Evolutionary conservation across 1,140 invertebrate species (phyloP).

Genomic region (Eupristina koningsbergeri): DNA sequence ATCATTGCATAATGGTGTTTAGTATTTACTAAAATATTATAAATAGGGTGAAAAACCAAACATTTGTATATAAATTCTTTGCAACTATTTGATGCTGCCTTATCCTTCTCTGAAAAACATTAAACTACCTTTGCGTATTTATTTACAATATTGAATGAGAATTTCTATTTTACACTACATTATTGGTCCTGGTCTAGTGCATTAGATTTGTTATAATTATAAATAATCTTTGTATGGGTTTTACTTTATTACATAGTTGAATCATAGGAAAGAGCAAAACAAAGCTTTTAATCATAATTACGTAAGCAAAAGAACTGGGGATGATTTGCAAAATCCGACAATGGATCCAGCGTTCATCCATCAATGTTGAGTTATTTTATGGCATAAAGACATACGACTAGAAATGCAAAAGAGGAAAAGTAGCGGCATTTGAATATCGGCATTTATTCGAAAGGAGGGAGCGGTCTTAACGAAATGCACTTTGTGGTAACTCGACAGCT

Average conservation of each 20-base stretch:
- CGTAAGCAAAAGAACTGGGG: neutral
- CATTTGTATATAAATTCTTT: too few relatives aligned
- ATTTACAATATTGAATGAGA: too few relatives aligned
- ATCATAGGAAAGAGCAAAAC: neutral
- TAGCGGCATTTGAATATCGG: constrained; percentile 3
- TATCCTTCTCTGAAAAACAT: too few relatives aligned
- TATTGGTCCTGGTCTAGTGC: too few relatives aligned
- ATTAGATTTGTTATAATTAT: too few relatives aligned
- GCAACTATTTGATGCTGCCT: too few relatives aligned
- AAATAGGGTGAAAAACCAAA: too few relatives aligned
- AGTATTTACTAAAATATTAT: too few relatives aligned
- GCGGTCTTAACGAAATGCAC: neutral
- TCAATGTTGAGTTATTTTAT: neutral
- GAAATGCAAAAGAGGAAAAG: neutral
- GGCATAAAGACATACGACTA: neutral
- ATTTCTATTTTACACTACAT: too few relatives aligned
- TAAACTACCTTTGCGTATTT: too few relatives aligned
- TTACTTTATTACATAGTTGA: neutral
- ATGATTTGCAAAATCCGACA: neutral
- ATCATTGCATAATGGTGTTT: too few relatives aligned
- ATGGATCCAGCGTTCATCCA: neutral
- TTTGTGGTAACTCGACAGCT: constrained; percentile 23
- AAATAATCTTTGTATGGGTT: neutral
- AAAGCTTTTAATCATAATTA: neutral
- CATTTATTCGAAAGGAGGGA: constrained; percentile 1